A percentile compares a stretch with the other conserved stretches of the same genome.
These are phyloP conservation scores for Chromis chromis DNA, from an alignment of 2,797 vertebrate genomes.

Conservation along the genomic window DNA sequence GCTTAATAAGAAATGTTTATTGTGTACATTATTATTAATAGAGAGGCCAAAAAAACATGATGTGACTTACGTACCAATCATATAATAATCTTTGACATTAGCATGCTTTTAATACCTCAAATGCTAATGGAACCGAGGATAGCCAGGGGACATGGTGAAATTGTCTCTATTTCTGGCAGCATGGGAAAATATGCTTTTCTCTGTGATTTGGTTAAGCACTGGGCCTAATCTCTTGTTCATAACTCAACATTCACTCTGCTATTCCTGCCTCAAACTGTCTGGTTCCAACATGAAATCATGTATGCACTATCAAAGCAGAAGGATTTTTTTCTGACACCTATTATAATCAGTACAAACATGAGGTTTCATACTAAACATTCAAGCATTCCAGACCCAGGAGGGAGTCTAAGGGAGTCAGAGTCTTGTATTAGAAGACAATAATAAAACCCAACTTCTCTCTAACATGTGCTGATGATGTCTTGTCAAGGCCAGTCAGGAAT, in stretches of 20 bases:
- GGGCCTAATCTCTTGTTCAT: background rate
- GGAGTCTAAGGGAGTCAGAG: no score
- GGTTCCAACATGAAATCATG: background rate
- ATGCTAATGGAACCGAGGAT: background rate
- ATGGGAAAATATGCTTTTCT: background rate
- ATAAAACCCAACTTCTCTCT: no score
- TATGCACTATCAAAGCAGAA: background rate
- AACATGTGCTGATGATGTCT: background rate
- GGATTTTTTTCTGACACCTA: no score
- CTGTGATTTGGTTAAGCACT: background rate
- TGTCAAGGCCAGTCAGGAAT: background rate
- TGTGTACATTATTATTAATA: no score
- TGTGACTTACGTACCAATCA: no score
- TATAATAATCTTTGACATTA: background rate
- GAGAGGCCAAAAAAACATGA: no score
- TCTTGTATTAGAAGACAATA: no score
- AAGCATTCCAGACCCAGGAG: no score
- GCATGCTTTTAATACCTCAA: conserved; percentile 9
- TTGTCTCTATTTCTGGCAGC: background rate
- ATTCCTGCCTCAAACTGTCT: background rate
- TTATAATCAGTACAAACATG: no score
- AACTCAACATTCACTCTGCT: background rate
- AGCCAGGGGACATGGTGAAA: background rate
- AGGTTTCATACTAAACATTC: no score
- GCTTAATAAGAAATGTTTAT: no score